Conservation (phyloP, 2,113 vertebrate species). For the Acrocephalus kingi region DNA sequence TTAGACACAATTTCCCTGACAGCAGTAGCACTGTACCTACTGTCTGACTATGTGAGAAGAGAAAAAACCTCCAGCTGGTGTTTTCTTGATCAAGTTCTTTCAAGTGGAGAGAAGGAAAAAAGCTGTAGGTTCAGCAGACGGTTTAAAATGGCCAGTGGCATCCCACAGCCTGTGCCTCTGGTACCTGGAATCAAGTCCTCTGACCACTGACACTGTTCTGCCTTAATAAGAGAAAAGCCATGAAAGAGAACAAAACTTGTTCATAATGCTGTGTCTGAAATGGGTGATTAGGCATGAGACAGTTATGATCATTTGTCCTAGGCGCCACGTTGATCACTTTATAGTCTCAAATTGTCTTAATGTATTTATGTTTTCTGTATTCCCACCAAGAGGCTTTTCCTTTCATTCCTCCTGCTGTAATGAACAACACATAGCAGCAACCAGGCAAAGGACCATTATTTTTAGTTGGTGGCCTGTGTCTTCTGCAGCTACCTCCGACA, state of each 20-base stretch:
- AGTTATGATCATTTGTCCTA: background rate
- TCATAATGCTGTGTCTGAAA: background rate
- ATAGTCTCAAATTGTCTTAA: conserved; percentile 22
- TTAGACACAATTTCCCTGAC: background rate
- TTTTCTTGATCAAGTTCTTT: background rate
- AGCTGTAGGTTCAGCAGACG: background rate
- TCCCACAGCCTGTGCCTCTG: background rate
- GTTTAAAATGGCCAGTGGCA: background rate
- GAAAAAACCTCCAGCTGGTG: background rate
- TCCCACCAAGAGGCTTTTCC: background rate
- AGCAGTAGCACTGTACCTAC: background rate
- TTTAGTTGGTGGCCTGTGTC: conserved; percentile 12
- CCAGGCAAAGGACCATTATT: background rate
- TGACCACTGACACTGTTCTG: background rate
- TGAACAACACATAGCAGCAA: background rate
- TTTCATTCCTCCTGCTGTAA: conserved; percentile 7
- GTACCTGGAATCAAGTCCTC: background rate
- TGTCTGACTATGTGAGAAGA: background rate
- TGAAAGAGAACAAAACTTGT: background rate
- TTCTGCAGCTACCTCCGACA: background rate
- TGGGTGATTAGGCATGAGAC: background rate
- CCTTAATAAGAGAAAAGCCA: background rate
- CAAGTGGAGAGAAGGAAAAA: background rate
- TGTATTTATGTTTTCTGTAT: background rate
- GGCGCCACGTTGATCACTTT: background rate